Evolutionary conservation across 2,888 invertebrate species (phyloP).

Genomic region (Drosophila picticornis): DNA sequence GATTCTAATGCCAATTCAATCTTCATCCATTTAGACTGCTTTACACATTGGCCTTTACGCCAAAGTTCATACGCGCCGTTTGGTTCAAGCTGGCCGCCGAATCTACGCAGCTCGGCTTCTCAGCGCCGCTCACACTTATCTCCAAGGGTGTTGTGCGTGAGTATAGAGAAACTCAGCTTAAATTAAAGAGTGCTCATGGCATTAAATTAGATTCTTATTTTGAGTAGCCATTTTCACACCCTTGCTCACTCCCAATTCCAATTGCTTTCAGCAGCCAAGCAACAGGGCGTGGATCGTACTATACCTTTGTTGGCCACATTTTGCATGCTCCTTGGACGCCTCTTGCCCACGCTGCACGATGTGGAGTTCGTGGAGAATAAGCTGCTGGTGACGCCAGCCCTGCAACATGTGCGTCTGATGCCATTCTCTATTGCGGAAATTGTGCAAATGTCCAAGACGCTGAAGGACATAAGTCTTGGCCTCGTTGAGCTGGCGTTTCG

Average conservation of each 20-base stretch:
- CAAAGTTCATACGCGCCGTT: conserved; percentile 90
- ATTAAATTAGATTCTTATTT: neutral
- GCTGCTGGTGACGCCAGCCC: conserved; percentile 65
- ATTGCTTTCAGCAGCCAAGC: conserved; percentile 83
- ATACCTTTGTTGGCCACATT: conserved; percentile 93
- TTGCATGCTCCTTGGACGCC: conserved; percentile 92
- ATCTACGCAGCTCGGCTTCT: conserved; percentile 84
- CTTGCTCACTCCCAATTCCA: fast-evolving
- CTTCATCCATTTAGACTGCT: conserved; percentile 86
- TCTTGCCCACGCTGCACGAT: conserved; percentile 94
- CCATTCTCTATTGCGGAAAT: conserved; percentile 91
- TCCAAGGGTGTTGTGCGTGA: conserved; percentile 85
- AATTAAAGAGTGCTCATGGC: neutral
- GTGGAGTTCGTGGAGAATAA: conserved; percentile 90
- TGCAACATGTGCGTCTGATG: conserved; percentile 81
- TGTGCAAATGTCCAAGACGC: conserved; percentile 89
- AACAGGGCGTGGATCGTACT: conserved; percentile 88
- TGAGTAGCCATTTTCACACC: neutral
- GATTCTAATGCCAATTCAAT: neutral
- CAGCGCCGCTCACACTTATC: conserved; percentile 84
- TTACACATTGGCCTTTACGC: conserved; percentile 92
- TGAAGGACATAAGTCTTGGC: conserved; percentile 93
- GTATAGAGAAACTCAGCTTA: conserved; percentile 44
- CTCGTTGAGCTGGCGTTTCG: conserved; percentile 93
- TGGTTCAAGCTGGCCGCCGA: conserved; percentile 87